Evolutionary conservation across 2,113 vertebrate species (phyloP).

Genomic region (Atrichornis clamosus): DNA sequence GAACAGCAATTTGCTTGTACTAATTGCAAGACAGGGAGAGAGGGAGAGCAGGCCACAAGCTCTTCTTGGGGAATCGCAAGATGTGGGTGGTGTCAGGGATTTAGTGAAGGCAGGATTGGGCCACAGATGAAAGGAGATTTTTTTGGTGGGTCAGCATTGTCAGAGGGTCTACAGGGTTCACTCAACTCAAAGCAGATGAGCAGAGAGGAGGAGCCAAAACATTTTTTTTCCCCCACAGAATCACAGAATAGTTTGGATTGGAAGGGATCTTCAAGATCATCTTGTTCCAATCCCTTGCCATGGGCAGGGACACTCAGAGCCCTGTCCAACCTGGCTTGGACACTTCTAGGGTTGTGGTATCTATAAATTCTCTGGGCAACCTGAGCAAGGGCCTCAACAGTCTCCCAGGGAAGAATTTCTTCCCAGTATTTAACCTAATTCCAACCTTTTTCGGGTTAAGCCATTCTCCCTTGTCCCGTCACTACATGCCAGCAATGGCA

Average conservation of each 20-base stretch:
- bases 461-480: neutral
- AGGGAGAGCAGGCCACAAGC: neutral
- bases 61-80: neutral
- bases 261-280: neutral
- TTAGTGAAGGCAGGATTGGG: neutral
- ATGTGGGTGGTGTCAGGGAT: neutral
- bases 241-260: neutral
- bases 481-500: neutral
- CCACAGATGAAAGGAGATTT: neutral
- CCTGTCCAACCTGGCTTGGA: fast-evolving
- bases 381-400: neutral
- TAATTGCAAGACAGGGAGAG: neutral
- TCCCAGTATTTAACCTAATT: neutral
- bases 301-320: neutral
- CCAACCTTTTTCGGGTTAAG: neutral
- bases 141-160: neutral
- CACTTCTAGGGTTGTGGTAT: neutral
- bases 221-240: neutral
- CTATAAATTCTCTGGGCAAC: neutral
- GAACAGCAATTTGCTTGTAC: neutral
- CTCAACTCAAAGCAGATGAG: neutral
- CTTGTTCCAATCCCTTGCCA: fast-evolving
- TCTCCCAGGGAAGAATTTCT: neutral
- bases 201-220: neutral
- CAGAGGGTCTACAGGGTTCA: neutral